Evolutionary conservation across 53 echinoderm and acorn worm species (phyloP).

Genomic region (Holothuria scabra): DNA sequence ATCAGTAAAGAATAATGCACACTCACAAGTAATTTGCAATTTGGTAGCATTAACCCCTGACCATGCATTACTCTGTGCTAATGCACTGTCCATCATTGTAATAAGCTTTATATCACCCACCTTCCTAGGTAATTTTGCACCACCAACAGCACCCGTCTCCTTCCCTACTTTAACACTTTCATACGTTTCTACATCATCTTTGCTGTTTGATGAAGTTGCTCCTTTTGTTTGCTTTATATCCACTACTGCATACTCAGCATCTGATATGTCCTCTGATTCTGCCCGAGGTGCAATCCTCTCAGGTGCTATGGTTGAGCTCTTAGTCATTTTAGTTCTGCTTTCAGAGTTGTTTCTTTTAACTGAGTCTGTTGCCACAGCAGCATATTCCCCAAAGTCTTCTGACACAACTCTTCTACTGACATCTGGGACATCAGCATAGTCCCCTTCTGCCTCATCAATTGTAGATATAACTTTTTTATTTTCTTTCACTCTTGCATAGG

Average conservation of each 20-base stretch:
- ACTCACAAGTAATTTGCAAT: no score
- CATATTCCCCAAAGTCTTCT: conserved; percentile 34
- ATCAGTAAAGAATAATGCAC: no score
- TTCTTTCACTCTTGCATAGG: conserved; percentile 60
- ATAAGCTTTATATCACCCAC: background rate
- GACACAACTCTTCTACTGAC: conserved; percentile 1
- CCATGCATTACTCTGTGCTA: no score
- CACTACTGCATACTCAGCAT: conserved; percentile 35
- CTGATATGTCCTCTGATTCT: conserved; percentile 42
- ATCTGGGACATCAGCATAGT: conserved; percentile 56
- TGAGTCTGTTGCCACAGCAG: background rate
- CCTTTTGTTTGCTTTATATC: conserved; percentile 8
- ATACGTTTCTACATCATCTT: conserved; percentile 25
- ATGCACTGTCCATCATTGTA: no score
- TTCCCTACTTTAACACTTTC: conserved; percentile 20
- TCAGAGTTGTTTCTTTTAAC: background rate
- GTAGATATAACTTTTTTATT: conserved; percentile 33
- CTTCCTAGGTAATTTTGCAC: conserved; percentile 15
- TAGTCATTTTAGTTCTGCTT: conserved; percentile 30
- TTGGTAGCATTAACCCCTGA: no score
- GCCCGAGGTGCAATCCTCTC: conserved; percentile 16
- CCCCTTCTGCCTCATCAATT: conserved; percentile 28
- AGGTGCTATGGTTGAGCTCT: background rate
- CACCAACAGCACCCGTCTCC: conserved; percentile 33
- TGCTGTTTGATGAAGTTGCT: conserved; percentile 13